phyloP scores from a whole-genome alignment of 2,888 invertebrate genomes.

The Autographa pulchrina region DNA sequence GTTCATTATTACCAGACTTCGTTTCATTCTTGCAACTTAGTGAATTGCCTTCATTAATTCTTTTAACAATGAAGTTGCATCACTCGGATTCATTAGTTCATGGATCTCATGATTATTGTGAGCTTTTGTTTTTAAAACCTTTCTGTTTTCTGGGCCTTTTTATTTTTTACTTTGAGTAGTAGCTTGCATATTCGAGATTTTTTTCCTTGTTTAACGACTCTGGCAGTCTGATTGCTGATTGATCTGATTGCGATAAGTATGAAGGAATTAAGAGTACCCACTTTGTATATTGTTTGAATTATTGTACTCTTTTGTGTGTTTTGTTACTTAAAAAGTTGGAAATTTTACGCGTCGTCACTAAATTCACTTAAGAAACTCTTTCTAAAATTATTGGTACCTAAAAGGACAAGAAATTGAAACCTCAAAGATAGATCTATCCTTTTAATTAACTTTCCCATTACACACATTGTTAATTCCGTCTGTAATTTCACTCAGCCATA shows the following conservation, averaged over 20 bases:
- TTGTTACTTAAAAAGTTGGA: too few relatives aligned
- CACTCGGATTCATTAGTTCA: background rate
- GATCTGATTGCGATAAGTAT: too few relatives aligned
- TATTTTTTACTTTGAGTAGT: background rate
- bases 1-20: constrained; percentile 18
- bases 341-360: too few relatives aligned
- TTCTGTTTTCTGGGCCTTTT: background rate
- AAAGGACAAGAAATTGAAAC: constrained; percentile 3
- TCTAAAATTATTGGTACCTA: background rate
- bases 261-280: too few relatives aligned
- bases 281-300: too few relatives aligned
- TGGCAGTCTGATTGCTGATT: too few relatives aligned
- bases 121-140: constrained; percentile 8
- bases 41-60: constrained; percentile 18
- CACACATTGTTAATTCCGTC: constrained; percentile 13
- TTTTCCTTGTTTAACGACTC: too few relatives aligned
- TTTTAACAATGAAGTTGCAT: constrained; percentile 17
- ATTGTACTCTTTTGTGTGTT: too few relatives aligned
- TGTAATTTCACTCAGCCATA: constrained; percentile 15
- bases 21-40: constrained; percentile 19
- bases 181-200: background rate
- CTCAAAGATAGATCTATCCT: background rate
- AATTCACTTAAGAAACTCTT: too few relatives aligned
- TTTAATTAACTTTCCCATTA: constrained; percentile 8
- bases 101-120: background rate